Base-by-base conservation (phyloP, 1,140 invertebrate species). In the Dinoponera quadriceps region DNA sequence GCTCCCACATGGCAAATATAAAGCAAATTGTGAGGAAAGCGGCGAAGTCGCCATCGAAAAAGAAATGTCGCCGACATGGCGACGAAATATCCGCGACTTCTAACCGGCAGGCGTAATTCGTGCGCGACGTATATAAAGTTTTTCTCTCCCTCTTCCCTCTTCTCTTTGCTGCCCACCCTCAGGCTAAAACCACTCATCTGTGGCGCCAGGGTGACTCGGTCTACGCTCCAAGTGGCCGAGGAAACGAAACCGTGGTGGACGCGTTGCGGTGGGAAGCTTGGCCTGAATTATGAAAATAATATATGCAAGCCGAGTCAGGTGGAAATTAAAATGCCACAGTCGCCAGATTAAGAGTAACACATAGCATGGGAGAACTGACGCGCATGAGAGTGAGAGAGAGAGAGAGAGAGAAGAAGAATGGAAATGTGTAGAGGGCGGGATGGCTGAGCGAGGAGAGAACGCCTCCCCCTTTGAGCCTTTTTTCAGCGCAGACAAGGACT, bases 251-350 rank as follows among this genome's bases (percentile, higher is more conserved):
- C 48, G 18, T 57, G 65, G 65, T 59, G 55, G 80, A 44, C 68
- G 51, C 66, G 48, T 55, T 55, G 48, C 80, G 60, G 60, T 60
- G 48, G 57, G 60, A 60, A 65, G 66, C 60, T 48, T 63, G 71
- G 60, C 51, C 25, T 82, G 82, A 88, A 69, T 89, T 88, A 86
- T 88, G 87, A 89, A 90, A 91, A 90, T 90, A 89, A 88, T 89
- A 86, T 83, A 75, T 68, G 63, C 68, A 38, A 48, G 22, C 68
- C 51, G 38, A 73, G 51, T 84, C 73, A 80, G 72, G 81, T 85
- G 69, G 84, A 88, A 90, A 90, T 90, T 90, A 90, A 89, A 91
- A 88, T 88, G 86, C 88, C 88, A 89, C 83, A 62, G 83, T 59
- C 73, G 77, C 65, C 82, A 66, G 74, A 90, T 91, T 90, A 85